Evolutionary conservation across 1,140 invertebrate species (phyloP).

Genomic region (Pomacea maculata): DNA sequence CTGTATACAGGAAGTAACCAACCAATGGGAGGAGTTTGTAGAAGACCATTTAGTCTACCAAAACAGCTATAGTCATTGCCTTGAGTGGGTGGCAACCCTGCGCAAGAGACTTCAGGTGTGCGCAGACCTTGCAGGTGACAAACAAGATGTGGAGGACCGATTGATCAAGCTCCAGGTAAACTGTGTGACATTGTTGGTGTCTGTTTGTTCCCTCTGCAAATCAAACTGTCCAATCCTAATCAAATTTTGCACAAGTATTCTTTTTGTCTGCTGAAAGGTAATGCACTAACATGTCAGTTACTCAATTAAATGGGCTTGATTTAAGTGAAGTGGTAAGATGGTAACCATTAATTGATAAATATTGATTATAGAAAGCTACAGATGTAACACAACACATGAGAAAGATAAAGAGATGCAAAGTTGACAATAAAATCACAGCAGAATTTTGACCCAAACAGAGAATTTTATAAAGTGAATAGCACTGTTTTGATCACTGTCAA

Average conservation of each 20-base stretch:
- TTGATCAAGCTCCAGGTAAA: constrained; percentile 78
- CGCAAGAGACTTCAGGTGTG: constrained; percentile 79
- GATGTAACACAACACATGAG: too few relatives aligned
- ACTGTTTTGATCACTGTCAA: too few relatives aligned
- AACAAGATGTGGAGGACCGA: constrained; percentile 83
- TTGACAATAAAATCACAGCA: too few relatives aligned
- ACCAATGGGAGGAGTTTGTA: constrained; percentile 81
- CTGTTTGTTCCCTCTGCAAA: neutral
- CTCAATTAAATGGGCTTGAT: neutral
- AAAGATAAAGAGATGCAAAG: too few relatives aligned
- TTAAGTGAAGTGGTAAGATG: neutral
- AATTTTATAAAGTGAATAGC: too few relatives aligned
- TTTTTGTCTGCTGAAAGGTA: too few relatives aligned
- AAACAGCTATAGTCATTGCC: constrained; percentile 78
- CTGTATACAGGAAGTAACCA: constrained; percentile 58
- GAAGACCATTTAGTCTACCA: constrained; percentile 85
- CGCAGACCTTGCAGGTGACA: constrained; percentile 87
- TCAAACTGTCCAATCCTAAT: neutral
- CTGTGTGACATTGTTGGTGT: neutral
- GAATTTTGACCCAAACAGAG: too few relatives aligned
- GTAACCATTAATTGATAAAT: too few relatives aligned
- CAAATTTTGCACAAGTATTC: too few relatives aligned
- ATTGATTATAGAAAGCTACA: too few relatives aligned
- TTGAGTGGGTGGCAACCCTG: constrained; percentile 78
- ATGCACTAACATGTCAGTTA: too few relatives aligned